Evolutionary conservation across 2,888 invertebrate genomes (phyloP), one percentile per base, ranked within the genome.

Genomic region (Mystacides longicornis): DNA sequence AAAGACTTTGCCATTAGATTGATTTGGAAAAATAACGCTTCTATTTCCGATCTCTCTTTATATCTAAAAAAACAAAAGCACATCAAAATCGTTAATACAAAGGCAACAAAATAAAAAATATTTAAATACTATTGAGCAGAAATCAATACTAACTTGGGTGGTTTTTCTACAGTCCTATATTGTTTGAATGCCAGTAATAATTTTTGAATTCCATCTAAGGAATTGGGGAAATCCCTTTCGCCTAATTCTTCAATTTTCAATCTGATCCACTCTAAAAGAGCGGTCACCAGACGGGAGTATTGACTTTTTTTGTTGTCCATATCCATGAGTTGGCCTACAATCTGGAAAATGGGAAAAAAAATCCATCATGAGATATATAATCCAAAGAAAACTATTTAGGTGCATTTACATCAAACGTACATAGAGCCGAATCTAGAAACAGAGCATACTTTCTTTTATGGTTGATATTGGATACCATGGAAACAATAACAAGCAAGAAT

Each of bases 101-200:
- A n/a, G n/a, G n/a, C n/a, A n/a, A n/a, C n/a, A n/a, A n/a, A n/a
- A n/a, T n/a, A n/a, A n/a, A n/a, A 11, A 4, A 43, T 14, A 14
- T n/a, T 43, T 43, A 43, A 16, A 16, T 43, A 43, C 16, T 43
- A 14, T 18, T 43, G 7, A 14, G 16, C 43, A n/a, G 7, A 14
- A 20, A 7, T 16, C 18, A 27, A 27, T 27, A 52, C 83, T 78
- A 68, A 91, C 86, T 95, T 98, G 60, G 97, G 96, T 7, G 99
- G 98, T 74, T 99, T 99, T 71, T 99, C 98, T 48, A 92, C 86
- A 0, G 95, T 97, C 63, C 97, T 80, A 72, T 98, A 99, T 68
- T 93, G 88, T 66, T 96, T 98, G 75, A 99, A 99, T 37, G 85
- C 80, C 53, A 91, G 73, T 63, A 98, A 74, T 66, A 96, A 85